A percentile compares a stretch with the other conserved stretches of the same genome.
These are phyloP conservation scores for Oryzias woworae DNA, from an alignment of 2,113 vertebrate species.

Conservation along the genomic window DNA sequence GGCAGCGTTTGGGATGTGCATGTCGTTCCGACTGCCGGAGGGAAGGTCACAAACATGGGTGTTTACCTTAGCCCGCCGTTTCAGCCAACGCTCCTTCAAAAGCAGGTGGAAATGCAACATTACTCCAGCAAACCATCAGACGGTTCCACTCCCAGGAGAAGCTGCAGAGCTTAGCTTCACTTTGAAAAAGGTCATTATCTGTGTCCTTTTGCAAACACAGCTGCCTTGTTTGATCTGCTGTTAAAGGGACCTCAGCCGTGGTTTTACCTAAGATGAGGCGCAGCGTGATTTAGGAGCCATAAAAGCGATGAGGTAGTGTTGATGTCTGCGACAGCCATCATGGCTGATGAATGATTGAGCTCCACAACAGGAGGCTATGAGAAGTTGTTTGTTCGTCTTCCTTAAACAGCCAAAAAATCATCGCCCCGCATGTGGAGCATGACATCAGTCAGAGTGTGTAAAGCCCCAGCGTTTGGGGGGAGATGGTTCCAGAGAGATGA, in stretches of 20 bases:
- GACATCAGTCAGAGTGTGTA: conserved; percentile 95
- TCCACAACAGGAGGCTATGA: conserved; percentile 43
- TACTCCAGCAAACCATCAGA: conserved; percentile 14
- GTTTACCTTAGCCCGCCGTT: conserved; percentile 38
- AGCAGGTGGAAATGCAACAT: conserved; percentile 11
- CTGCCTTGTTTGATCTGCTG: conserved; percentile 61
- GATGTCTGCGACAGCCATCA: conserved; percentile 61
- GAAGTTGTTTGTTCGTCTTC: conserved; percentile 52
- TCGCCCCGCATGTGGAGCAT: conserved; percentile 91
- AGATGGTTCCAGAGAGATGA: conserved; percentile 97
- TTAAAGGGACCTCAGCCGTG: conserved; percentile 56
- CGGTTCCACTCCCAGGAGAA: conserved; percentile 11
- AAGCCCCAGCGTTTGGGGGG: conserved; percentile 86
- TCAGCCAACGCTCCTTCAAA: conserved; percentile 19
- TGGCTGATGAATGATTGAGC: conserved; percentile 63
- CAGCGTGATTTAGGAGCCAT: conserved; percentile 66
- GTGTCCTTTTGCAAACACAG: background rate
- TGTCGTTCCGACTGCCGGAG: conserved; percentile 81
- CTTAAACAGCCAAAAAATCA: conserved; percentile 46
- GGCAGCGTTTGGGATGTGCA: conserved; percentile 79
- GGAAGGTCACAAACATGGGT: conserved; percentile 61
- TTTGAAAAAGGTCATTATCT: conserved; percentile 27
- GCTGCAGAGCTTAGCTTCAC: conserved; percentile 1
- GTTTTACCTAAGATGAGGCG: conserved; percentile 58
- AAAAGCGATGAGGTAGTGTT: conserved; percentile 72